Conservation (phyloP, 2,113 vertebrate genomes). For the Hypocryptadius cinnamomeus region DNA sequence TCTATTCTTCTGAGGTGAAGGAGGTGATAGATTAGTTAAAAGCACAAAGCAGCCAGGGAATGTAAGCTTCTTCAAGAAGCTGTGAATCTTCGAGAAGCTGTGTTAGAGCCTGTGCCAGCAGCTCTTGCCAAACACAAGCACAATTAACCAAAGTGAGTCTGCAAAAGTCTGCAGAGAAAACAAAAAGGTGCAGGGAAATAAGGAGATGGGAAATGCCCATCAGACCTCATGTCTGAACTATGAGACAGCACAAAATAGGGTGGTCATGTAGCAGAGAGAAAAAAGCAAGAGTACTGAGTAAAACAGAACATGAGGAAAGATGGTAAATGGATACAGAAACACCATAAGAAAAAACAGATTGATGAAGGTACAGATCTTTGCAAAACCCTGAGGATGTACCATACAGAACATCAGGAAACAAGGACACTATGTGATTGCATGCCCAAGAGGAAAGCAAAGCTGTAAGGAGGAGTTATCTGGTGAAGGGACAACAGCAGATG, state of each 20-base stretch:
- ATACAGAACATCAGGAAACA: not conserved
- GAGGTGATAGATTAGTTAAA: conserved; percentile 19
- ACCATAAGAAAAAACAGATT: not conserved
- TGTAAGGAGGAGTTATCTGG: not conserved
- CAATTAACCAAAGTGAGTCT: conserved; percentile 39
- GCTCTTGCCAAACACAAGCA: conserved; percentile 26
- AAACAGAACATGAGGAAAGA: not conserved
- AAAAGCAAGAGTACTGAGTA: not conserved
- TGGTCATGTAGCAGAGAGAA: not conserved
- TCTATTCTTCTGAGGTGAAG: not conserved
- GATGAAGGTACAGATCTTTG: not conserved
- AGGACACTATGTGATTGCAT: not conserved
- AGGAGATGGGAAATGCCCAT: not conserved
- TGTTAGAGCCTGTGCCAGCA: not conserved
- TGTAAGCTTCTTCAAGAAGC: not conserved
- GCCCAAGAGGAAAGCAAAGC: not conserved
- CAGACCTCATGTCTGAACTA: not conserved
- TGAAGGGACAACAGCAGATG: conserved; percentile 14
- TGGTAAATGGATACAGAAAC: not conserved
- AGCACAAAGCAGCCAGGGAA: not conserved
- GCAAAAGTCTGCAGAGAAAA: not conserved
- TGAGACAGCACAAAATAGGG: not conserved
- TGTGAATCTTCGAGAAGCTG: not conserved
- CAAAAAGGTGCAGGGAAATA: not conserved
- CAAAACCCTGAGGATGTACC: not conserved